Evolutionary conservation across 2,888 invertebrate genomes (phyloP).

Genomic region (Norana najaformis): DNA sequence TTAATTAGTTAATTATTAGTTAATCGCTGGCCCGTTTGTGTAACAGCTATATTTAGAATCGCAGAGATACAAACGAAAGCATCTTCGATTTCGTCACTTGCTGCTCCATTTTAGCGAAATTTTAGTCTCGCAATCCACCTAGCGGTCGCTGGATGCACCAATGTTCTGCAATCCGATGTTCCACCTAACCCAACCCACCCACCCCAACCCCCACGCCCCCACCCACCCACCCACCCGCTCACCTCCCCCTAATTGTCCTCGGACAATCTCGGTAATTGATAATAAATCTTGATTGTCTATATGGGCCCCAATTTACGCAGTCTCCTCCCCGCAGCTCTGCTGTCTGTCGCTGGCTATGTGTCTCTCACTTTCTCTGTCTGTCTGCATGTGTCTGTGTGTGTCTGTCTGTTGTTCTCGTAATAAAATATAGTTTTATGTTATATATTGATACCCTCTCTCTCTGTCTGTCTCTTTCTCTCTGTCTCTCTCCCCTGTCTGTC

Average conservation of each 20-base stretch:
- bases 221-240: background rate
- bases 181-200: background rate
- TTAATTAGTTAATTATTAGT: constrained; percentile 9
- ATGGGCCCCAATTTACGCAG: background rate
- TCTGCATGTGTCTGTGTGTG: background rate
- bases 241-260: background rate
- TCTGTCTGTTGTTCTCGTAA: background rate
- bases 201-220: background rate
- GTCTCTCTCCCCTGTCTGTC: too few relatives aligned
- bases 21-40: background rate
- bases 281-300: constrained; percentile 20
- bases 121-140: background rate
- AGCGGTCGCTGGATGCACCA: background rate
- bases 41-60: background rate
- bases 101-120: background rate
- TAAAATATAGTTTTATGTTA: background rate
- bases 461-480: too few relatives aligned
- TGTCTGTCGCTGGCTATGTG: background rate
- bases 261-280: constrained; percentile 22
- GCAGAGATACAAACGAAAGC: background rate
- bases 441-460: too few relatives aligned
- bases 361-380: background rate
- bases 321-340: background rate
- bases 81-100: background rate
- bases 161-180: background rate